These are phyloP conservation scores for Pygocentrus nattereri DNA, from an alignment of 2,797 vertebrate genomes.

Conservation along the genomic window DNA sequence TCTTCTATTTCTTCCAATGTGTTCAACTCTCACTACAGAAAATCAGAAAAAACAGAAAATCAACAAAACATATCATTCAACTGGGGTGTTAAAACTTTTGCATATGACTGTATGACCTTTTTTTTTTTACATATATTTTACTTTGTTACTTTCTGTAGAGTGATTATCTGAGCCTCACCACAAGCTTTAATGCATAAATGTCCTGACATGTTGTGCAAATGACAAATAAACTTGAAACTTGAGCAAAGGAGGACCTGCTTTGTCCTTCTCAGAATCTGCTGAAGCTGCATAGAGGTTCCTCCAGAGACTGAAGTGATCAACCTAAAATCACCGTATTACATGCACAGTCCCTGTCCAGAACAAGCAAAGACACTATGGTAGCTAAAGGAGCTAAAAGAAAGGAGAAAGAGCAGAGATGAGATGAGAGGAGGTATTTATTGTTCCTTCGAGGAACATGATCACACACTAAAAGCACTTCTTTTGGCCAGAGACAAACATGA, in stretches of 20 bases:
- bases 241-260: neutral
- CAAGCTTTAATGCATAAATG: too few species aligned
- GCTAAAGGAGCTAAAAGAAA: neutral
- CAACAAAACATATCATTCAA: too few species aligned
- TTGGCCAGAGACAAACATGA: slow-evolving; percentile 32
- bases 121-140: too few species aligned
- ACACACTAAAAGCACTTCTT: slow-evolving; percentile 41
- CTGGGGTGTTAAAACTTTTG: too few species aligned
- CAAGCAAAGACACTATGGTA: neutral
- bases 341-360: neutral
- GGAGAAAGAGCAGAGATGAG: neutral
- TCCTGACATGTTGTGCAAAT: too few species aligned
- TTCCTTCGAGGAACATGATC: slow-evolving; percentile 50
- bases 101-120: too few species aligned
- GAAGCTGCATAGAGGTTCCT: slow-evolving; percentile 5
- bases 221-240: too few species aligned
- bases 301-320: slow-evolving; percentile 15
- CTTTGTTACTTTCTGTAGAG: too few species aligned
- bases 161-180: too few species aligned
- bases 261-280: slow-evolving; percentile 9
- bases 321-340: slow-evolving; percentile 1
- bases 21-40: too few species aligned
- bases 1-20: too few species aligned
- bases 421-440: slow-evolving; percentile 5
- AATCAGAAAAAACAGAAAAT: too few species aligned